These are phyloP conservation scores for Athalia cordata DNA, from an alignment of 2,888 invertebrate species.

Conservation along the genomic window DNA sequence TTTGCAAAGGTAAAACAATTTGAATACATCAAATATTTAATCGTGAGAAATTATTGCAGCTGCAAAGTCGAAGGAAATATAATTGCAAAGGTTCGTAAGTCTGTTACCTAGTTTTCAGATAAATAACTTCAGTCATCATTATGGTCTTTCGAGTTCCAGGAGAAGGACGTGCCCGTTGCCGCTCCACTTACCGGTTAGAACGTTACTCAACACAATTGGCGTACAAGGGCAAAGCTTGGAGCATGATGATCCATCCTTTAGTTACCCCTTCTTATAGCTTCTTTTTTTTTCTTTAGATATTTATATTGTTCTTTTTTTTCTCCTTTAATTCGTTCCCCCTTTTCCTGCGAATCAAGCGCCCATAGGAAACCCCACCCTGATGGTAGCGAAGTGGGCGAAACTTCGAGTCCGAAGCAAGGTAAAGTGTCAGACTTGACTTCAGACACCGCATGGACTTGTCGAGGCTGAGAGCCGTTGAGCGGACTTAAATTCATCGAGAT, in stretches of 20 bases:
- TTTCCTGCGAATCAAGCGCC: neutral
- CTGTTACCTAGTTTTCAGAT: slow-evolving; percentile 12
- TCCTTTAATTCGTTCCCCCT: neutral
- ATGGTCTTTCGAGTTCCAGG: neutral
- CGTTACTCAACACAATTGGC: neutral
- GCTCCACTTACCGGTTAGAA: slow-evolving; percentile 17
- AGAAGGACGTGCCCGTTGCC: neutral
- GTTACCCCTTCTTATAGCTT: neutral
- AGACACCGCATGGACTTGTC: slow-evolving; percentile 22
- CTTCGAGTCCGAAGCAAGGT: neutral
- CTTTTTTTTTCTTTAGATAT: neutral
- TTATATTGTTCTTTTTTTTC: neutral
- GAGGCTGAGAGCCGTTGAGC: neutral
- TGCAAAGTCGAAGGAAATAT: neutral
- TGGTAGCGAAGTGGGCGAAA: neutral
- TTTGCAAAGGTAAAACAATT: too few species aligned
- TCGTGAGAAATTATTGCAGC: neutral
- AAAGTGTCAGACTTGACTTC: neutral
- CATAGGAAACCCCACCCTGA: neutral
- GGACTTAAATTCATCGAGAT: neutral
- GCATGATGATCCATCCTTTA: neutral
- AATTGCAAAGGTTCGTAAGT: neutral
- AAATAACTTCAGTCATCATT: neutral
- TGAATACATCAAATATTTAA: too few species aligned
- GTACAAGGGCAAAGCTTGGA: slow-evolving; percentile 11